These are phyloP conservation scores for Mamestra brassicae DNA, from an alignment of 2,888 invertebrate genomes.

Conservation along the genomic window DNA sequence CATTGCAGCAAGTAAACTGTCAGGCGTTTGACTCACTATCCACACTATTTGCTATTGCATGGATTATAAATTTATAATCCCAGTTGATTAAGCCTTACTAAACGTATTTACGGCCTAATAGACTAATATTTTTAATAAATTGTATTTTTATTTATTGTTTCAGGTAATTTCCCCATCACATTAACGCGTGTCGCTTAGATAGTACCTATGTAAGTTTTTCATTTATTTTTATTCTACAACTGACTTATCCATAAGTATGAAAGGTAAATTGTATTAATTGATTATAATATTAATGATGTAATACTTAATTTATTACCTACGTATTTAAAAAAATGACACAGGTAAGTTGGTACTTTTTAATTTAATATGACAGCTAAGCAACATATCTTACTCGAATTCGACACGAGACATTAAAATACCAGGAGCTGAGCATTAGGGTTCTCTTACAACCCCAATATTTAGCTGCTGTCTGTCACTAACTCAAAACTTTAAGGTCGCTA, in stretches of 20 bases:
- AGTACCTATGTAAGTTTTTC: conserved; percentile 4
- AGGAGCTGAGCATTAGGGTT: background rate
- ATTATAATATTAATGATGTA: background rate
- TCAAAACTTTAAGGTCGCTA: conserved; percentile 65
- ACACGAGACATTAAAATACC: background rate
- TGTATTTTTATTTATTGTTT: conserved; percentile 22
- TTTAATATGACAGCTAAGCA: too few species aligned
- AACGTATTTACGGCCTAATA: too few species aligned
- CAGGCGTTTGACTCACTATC: conserved; percentile 67
- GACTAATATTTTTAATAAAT: background rate
- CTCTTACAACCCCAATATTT: conserved; percentile 25
- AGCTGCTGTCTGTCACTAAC: conserved; percentile 28
- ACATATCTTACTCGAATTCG: background rate
- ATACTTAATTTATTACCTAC: background rate
- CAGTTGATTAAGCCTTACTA: too few species aligned
- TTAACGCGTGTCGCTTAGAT: background rate
- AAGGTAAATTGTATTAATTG: background rate
- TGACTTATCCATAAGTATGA: background rate
- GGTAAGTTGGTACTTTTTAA: too few species aligned
- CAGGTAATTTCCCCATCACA: conserved; percentile 47
- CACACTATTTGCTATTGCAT: too few species aligned
- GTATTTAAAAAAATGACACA: too few species aligned
- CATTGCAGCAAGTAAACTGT: conserved; percentile 67
- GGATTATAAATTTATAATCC: background rate
- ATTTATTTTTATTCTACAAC: too few species aligned